Evolutionary conservation across 2,797 vertebrate species (phyloP).

Genomic region (Rhinichthys osculus): DNA sequence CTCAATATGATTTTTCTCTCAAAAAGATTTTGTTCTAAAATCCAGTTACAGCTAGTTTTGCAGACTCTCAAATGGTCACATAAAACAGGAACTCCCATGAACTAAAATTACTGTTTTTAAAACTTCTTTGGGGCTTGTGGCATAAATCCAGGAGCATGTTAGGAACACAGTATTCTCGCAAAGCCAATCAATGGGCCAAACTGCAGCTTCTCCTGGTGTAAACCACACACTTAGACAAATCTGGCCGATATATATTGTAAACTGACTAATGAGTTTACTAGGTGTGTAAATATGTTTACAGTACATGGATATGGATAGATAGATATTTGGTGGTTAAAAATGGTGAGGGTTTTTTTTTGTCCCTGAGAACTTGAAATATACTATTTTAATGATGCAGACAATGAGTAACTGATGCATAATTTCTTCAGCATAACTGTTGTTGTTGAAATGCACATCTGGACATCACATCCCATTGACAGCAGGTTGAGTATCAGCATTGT

Average conservation of each 20-base stretch:
- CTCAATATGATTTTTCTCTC: slow-evolving; percentile 48
- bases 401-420: not conserved
- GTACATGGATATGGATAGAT: too few species aligned
- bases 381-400: not conserved
- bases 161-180: not conserved
- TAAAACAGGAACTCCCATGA: not conserved
- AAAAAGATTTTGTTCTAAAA: slow-evolving; percentile 37
- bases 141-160: not conserved
- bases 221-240: not conserved
- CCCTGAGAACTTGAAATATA: not conserved
- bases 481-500: slow-evolving; percentile 3
- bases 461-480: slow-evolving; percentile 11
- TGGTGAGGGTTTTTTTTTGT: not conserved
- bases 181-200: not conserved
- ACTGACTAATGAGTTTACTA: not conserved
- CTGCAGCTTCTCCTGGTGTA: not conserved
- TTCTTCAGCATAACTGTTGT: not conserved
- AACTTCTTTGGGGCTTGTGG: not conserved
- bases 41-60: not conserved
- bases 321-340: too few species aligned
- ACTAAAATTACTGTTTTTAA: not conserved
- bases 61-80: not conserved
- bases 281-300: not conserved
- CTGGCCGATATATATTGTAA: too few species aligned
- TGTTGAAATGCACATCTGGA: not conserved